Conservation (phyloP, 2,113 vertebrate genomes). For the Poeciliopsis turrubarensis region DNA sequence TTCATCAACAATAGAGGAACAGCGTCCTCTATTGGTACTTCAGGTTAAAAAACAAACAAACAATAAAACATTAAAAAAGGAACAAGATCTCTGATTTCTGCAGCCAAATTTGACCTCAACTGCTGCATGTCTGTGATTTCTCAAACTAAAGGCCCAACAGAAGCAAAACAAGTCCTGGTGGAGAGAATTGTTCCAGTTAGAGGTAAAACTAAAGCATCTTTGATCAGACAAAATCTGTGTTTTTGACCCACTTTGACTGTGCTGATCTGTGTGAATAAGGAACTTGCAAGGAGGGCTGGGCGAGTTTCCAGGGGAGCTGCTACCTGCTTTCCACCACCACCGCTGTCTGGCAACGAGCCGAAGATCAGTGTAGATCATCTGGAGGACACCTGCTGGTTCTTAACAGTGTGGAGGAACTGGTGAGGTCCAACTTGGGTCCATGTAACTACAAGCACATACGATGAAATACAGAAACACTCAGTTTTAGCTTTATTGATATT, state of each 20-base stretch:
- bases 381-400: slow-evolving; percentile 58
- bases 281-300: slow-evolving; percentile 47
- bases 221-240: not conserved
- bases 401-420: slow-evolving; percentile 55
- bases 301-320: slow-evolving; percentile 51
- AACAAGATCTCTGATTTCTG: not conserved
- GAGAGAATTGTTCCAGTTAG: slow-evolving; percentile 6
- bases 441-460: not conserved
- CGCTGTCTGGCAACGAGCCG: slow-evolving; percentile 39
- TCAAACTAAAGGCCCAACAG: not conserved
- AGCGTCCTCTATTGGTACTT: not conserved
- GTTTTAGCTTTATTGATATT: too few relatives aligned
- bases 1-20: not conserved
- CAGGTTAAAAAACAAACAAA: slow-evolving; percentile 14
- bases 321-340: slow-evolving; percentile 38
- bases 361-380: slow-evolving; percentile 26
- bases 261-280: slow-evolving; percentile 33
- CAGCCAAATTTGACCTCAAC: not conserved
- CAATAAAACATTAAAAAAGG: not conserved
- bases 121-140: not conserved
- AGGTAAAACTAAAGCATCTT: slow-evolving; percentile 35
- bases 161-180: not conserved
- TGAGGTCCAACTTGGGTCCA: slow-evolving; percentile 20
- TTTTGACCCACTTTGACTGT: accelerated
- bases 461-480: too few relatives aligned